Evolutionary conservation across 2,888 invertebrate genomes (phyloP).

Genomic region (Harpalus rubripes): DNA sequence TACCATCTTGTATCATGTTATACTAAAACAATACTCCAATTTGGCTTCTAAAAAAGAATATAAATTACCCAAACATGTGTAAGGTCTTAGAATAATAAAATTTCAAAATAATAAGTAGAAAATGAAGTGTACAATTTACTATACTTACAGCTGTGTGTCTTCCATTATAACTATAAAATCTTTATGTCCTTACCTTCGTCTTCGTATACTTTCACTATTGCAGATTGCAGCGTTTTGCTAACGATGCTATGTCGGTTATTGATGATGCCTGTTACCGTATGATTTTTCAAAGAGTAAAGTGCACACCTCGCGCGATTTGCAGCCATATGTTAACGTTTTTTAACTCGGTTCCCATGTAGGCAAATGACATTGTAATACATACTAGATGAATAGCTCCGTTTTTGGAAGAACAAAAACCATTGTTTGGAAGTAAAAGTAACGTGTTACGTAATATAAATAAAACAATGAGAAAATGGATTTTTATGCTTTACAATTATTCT

Average conservation of each 20-base stretch:
- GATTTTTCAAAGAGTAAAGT: neutral
- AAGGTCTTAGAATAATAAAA: neutral
- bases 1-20: no score
- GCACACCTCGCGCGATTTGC: neutral
- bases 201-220: neutral
- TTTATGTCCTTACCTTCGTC: neutral
- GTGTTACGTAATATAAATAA: neutral
- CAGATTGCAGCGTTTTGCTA: neutral
- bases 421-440: neutral
- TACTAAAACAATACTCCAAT: no score
- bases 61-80: no score
- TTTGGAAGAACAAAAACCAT: neutral
- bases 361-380: constrained; percentile 1
- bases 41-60: no score
- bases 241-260: neutral
- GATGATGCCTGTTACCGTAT: neutral
- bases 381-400: neutral
- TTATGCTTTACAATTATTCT: neutral
- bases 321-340: neutral
- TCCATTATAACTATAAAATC: neutral
- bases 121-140: neutral
- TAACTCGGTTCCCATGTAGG: neutral
- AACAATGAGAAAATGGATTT: neutral
- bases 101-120: neutral
- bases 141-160: neutral